Evolutionary conservation across 2,797 vertebrate species (phyloP).

Genomic region (Rachycentron canadum): DNA sequence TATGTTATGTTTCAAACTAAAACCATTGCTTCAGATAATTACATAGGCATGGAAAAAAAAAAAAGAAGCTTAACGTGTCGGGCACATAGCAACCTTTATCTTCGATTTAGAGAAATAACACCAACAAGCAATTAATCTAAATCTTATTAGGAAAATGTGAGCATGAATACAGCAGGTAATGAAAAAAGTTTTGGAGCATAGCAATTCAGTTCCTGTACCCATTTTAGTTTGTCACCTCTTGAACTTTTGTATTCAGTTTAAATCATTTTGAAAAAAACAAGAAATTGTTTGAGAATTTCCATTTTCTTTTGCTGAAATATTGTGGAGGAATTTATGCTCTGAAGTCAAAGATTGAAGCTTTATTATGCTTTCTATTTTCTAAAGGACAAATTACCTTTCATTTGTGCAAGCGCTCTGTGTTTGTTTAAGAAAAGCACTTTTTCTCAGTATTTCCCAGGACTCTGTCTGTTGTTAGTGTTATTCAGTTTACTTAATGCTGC

Average conservation of each 20-base stretch:
- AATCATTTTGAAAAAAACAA: background rate
- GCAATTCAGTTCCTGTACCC: background rate
- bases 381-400: conserved; percentile 32
- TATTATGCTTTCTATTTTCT: conserved; percentile 7
- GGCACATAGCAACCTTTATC: conserved; percentile 17
- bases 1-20: conserved; percentile 42
- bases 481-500: conserved; percentile 35
- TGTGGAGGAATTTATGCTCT: background rate
- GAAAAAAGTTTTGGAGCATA: background rate
- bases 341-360: background rate
- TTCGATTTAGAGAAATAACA: conserved; percentile 27
- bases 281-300: background rate
- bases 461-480: conserved; percentile 3
- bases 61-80: background rate
- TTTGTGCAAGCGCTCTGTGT: background rate
- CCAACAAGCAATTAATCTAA: conserved; percentile 7
- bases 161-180: conserved; percentile 1
- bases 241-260: background rate
- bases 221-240: conserved; percentile 6
- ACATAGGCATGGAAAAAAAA: conserved; percentile 2
- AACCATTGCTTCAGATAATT: conserved; percentile 40
- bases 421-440: background rate
- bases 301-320: background rate
- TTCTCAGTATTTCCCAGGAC: background rate
- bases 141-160: conserved; percentile 10